These are phyloP conservation scores for Tupaia chinensis DNA, from an alignment of 2,113 vertebrate species.

Conservation along the genomic window DNA sequence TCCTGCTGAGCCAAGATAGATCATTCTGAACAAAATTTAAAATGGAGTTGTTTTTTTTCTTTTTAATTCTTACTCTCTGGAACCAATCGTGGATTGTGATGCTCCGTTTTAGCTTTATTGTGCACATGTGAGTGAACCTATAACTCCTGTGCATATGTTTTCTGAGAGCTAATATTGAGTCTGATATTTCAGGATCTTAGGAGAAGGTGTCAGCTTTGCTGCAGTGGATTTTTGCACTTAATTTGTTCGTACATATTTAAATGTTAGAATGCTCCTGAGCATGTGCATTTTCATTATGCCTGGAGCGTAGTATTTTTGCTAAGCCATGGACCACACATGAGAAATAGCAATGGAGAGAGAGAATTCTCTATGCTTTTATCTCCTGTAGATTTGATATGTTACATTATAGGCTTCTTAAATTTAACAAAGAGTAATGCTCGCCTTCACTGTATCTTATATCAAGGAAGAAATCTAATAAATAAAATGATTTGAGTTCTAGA, in stretches of 20 bases:
- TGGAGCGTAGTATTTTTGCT: slow-evolving; percentile 16
- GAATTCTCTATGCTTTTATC: slow-evolving; percentile 6
- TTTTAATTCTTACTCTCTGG: neutral
- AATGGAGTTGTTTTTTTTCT: slow-evolving; percentile 47
- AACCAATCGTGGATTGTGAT: neutral
- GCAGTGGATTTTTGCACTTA: neutral
- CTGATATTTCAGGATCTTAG: neutral
- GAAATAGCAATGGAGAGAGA: slow-evolving; percentile 10
- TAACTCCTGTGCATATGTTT: neutral
- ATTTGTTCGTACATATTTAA: slow-evolving; percentile 52
- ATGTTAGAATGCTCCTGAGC: neutral
- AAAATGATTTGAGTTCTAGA: slow-evolving; percentile 20
- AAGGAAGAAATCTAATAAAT: slow-evolving; percentile 40
- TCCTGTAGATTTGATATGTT: slow-evolving; percentile 2
- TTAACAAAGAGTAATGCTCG: slow-evolving; percentile 16
- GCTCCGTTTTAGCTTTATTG: slow-evolving; percentile 34
- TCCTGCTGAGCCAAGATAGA: slow-evolving; percentile 18
- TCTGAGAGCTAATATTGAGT: neutral
- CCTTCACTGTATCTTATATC: neutral
- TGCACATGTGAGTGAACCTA: slow-evolving; percentile 24
- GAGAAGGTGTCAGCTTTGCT: slow-evolving; percentile 35
- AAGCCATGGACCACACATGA: neutral
- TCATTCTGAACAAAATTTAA: slow-evolving; percentile 28
- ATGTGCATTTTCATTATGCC: neutral
- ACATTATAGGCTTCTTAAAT: slow-evolving; percentile 33